phyloP scores from a whole-genome alignment of 2,888 invertebrate species.

The Ommatoiulus sabulosus region DNA sequence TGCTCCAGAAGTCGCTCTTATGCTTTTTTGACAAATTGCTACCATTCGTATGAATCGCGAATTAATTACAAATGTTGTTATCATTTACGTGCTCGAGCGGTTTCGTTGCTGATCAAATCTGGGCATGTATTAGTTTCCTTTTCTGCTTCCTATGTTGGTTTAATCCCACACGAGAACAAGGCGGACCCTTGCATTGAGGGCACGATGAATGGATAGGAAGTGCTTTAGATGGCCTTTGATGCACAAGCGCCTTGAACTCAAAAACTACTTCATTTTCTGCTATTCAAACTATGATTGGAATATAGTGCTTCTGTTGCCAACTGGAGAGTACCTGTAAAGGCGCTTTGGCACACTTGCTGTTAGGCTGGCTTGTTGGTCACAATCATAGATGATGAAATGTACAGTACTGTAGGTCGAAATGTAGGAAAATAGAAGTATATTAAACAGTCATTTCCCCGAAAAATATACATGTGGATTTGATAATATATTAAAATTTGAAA shows the following conservation, averaged over 20 bases:
- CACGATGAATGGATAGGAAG: neutral
- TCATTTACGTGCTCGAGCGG: neutral
- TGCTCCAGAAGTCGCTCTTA: neutral
- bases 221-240: neutral
- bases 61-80: conserved; percentile 20
- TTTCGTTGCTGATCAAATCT: neutral
- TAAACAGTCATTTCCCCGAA: no score
- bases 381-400: no score
- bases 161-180: neutral
- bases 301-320: neutral
- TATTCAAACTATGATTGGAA: neutral
- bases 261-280: neutral
- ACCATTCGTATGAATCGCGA: neutral
- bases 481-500: no score
- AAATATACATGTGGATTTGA: no score
- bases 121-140: neutral
- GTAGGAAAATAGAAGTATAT: no score
- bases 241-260: neutral
- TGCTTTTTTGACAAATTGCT: conserved; percentile 8
- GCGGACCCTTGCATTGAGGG: neutral
- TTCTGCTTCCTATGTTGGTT: neutral
- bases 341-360: no score
- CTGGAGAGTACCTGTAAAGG: neutral
- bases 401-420: no score
- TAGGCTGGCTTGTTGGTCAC: no score